Base-by-base conservation (phyloP, 2,113 vertebrate genomes). In the Sialia sialis region DNA sequence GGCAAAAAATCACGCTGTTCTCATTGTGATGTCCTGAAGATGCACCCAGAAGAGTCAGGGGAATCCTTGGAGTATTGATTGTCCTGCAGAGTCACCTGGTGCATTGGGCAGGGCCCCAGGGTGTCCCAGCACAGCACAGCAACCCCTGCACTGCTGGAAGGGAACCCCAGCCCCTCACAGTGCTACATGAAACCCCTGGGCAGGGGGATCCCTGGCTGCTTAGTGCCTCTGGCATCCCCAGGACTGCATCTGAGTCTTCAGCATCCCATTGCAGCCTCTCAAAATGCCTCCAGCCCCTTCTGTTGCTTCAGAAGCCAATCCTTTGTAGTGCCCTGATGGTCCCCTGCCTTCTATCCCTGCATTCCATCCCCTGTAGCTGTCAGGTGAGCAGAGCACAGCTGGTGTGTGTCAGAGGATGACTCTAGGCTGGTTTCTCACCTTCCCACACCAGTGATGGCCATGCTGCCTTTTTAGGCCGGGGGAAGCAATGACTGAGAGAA, bases 221-320 rank as follows among this genome's bases (percentile, higher is more conserved):
- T 0, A 0, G 10, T 83, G 23, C 39, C 60, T 25, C 30, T 84
- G 69, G 21, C 39, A 46, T 55, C 20, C 26, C 39, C 62, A 66
- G 62, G 16, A 13, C n/a, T 56, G 41, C 21, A 38, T 46, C 46
- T 58, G 32, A 46, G 64, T 41, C 30, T 86, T 86, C 43, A 64
- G 30, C 23, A 21, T 72, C 3, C 1, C 1, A 1, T 32, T 7
- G 1, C 0, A 0, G 39, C 41, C 38, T 66, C 46, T 69, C 63
- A 51, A n/a, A 80, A 54, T 44, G 25, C 51, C 59, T 84, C 73
- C 49, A 84, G 5, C 8, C 13, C 38, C 44, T 76, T 43, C 49
- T 69, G 54, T 56, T 3, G 0, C 27, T 80, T 38, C 36, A 21
- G n/a, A 56, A 86, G 21, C n/a, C 39, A 43, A 29, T 70, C 20